A percentile compares a stretch with the other conserved stretches of the same genome.
Evolutionary conservation across 2,888 invertebrate genomes (phyloP).

Genomic region (Apomyelois bistriatella): DNA sequence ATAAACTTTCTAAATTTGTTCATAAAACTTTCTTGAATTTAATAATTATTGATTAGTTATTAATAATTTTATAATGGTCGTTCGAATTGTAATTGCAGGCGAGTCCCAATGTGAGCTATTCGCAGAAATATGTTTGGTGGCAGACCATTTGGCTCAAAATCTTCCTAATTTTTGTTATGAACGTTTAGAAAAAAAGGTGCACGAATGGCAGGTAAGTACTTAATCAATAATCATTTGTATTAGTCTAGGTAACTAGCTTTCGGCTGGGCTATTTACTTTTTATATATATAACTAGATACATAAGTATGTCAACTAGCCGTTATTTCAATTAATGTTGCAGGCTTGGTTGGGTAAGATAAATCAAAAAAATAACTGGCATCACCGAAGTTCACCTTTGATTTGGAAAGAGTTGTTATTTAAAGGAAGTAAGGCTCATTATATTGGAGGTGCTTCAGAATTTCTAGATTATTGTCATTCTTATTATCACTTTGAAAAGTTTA

Average conservation of each 20-base stretch:
- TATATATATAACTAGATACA: too few species aligned
- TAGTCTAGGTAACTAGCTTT: too few species aligned
- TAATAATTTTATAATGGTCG: conserved; percentile 48
- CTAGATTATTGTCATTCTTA: conserved; percentile 82
- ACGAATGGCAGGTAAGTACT: conserved; percentile 76
- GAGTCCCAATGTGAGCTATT: conserved; percentile 72
- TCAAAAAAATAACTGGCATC: conserved; percentile 76
- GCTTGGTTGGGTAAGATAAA: conserved; percentile 74
- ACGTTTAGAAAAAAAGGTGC: conserved; percentile 62
- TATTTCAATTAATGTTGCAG: conserved; percentile 38
- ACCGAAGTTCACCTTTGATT: conserved; percentile 75
- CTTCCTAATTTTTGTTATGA: conserved; percentile 78
- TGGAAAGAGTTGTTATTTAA: conserved; percentile 81
- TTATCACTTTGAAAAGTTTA: conserved; percentile 66
- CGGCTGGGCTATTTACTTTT: too few species aligned
- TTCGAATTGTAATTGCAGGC: conserved; percentile 78
- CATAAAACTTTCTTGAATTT: too few species aligned
- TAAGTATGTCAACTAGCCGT: not conserved
- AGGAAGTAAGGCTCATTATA: conserved; percentile 76
- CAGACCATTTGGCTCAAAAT: conserved; percentile 71
- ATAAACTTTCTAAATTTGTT: too few species aligned
- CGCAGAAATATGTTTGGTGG: conserved; percentile 75
- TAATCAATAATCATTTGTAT: too few species aligned
- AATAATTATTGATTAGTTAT: not conserved
- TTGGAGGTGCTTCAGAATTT: conserved; percentile 81